Base-by-base conservation (phyloP, 1,140 invertebrate genomes). In the Scylla paramamosain region DNA sequence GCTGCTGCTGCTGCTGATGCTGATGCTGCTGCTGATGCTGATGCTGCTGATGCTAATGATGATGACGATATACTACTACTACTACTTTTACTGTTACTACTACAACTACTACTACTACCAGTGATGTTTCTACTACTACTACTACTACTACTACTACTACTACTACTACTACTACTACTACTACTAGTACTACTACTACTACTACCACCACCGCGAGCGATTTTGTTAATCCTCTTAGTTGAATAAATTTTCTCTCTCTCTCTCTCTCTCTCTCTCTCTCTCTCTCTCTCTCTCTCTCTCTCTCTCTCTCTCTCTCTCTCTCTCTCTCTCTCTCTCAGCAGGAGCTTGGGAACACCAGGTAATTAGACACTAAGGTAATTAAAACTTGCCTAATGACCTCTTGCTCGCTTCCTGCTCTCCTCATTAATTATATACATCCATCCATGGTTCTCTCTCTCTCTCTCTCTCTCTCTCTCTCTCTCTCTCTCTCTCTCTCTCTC, bases 391-490 rank as follows among this genome's bases (percentile, higher is more conserved):
- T 77, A 77, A 77, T 77, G 67, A 77, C 67, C 67, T 59, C 52
- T 77, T 77, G 67, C 67, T 77, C n/a, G 4, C 67, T 16, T 88
- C 86, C 29, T 32, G 86, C 86, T 16, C 45, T 86, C 28, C 28
- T 88, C 45, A 46, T 45, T 88, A 46, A 88, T 39, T 88, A 39
- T 88, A 39, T 31, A 16, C 45, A 16, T 88, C 86, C n/a, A n/a
- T 88, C 86, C 29, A 29, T n/a, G 28, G 12, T 14, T 0, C 86
- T 32, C 31, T 32, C 29, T 88, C 28, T 88, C 86, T 88, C 86
- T 88, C 86, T 88, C 86, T 88, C 86, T 88, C 86, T 88, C 86
- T 88, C 86, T 88, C 86, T 88, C 86, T 88, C 86, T 88, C 86
- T 88, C 86, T 88, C 86, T 88, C 86, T 88, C 86, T 88, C 86